Conservation (phyloP, 2,888 invertebrate genomes). For the Cecidostiba fungosa region DNA sequence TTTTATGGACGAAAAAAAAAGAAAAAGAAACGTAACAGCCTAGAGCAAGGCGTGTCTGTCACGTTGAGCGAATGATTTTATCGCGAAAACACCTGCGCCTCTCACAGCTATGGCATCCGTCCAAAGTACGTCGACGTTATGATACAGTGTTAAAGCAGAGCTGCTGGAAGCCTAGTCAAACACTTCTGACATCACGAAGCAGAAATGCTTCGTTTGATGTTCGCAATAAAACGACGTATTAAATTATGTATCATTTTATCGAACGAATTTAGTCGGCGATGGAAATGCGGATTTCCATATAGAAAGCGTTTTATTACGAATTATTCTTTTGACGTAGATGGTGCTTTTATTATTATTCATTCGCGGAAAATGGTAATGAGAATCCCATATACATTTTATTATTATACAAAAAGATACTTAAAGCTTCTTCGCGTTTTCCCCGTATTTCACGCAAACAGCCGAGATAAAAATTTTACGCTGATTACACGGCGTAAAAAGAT, state of each 20-base stretch:
- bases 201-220: not conserved
- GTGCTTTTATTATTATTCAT: not conserved
- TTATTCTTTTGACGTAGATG: not conserved
- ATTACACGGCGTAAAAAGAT: not conserved
- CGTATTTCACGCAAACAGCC: no score
- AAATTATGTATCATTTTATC: not conserved
- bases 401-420: no score
- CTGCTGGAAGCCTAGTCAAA: not conserved
- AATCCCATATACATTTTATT: no score
- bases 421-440: no score
- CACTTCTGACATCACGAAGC: not conserved
- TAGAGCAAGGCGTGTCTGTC: slow-evolving; percentile 10
- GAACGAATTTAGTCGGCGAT: not conserved
- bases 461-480: not conserved
- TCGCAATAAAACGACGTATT: not conserved
- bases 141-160: slow-evolving; percentile 52
- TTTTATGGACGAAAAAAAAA: slow-evolving; percentile 1
- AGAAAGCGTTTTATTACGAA: not conserved
- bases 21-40: not conserved
- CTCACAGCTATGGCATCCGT: slow-evolving; percentile 47
- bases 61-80: slow-evolving; percentile 36
- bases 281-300: not conserved
- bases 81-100: slow-evolving; percentile 44
- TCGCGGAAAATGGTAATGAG: not conserved
- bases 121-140: slow-evolving; percentile 34